phyloP scores from a whole-genome alignment of 2,797 vertebrate species.

The Arrhamphus sclerolepis region DNA sequence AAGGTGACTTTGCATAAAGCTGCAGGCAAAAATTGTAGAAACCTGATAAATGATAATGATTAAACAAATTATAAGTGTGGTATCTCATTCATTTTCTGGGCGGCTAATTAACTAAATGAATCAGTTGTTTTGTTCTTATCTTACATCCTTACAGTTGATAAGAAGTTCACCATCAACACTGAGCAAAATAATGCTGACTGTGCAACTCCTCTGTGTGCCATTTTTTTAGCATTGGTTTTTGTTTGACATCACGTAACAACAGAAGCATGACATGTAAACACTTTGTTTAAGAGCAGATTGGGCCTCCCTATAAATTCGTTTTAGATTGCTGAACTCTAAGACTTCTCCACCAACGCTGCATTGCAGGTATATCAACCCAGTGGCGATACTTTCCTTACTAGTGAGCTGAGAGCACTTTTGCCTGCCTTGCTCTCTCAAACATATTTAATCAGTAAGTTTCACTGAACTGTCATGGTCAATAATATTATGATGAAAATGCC shows the following conservation, averaged over 20 bases:
- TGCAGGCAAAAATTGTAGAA: not conserved
- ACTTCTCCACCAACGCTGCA: conserved; percentile 73
- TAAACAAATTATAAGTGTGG: conserved; percentile 9
- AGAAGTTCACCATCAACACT: conserved; percentile 14
- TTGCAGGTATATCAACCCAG: conserved; percentile 74
- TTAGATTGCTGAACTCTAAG: conserved; percentile 57
- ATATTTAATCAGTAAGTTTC: conserved; percentile 30
- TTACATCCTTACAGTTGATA: not conserved
- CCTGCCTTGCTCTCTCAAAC: conserved; percentile 52
- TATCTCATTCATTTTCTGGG: conserved; percentile 4
- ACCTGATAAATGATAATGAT: conserved; percentile 4
- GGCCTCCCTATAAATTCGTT: conserved; percentile 57
- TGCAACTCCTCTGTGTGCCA: conserved; percentile 26
- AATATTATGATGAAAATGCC: conserved; percentile 17
- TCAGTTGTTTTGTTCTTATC: conserved; percentile 9
- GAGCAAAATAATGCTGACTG: conserved; percentile 6
- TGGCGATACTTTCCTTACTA: conserved; percentile 44
- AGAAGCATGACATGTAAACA: too few relatives aligned
- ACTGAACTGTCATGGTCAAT: conserved; percentile 31
- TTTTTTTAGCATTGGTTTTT: conserved; percentile 53
- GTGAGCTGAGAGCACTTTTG: conserved; percentile 37
- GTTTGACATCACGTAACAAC: conserved; percentile 48
- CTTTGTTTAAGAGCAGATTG: conserved; percentile 55
- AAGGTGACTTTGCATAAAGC: not conserved
- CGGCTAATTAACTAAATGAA: not conserved